These are phyloP conservation scores for Spea multiplicata DNA, from an alignment of 2,113 vertebrate species.

Conservation along the genomic window DNA sequence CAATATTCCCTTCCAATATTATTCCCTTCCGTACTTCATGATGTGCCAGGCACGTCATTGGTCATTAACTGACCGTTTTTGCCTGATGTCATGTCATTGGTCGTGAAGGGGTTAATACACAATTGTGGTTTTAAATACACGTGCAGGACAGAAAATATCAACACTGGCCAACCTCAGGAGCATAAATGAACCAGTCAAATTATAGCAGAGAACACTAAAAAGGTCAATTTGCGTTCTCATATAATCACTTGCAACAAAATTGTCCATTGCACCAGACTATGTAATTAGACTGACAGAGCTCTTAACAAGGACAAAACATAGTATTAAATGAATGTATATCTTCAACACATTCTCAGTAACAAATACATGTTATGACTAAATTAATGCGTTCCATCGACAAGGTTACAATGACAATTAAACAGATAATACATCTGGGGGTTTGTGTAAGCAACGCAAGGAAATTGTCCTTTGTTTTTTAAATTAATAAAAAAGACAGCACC, in stretches of 20 bases:
- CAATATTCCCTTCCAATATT: no score
- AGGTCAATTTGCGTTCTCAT: conserved; percentile 28
- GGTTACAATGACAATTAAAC: conserved; percentile 14
- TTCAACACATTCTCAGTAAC: conserved; percentile 15
- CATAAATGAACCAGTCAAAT: conserved; percentile 17
- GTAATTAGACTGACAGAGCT: conserved; percentile 34
- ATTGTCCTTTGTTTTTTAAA: no score
- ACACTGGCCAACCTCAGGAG: not conserved
- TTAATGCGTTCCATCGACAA: conserved; percentile 8
- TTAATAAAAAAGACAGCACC: no score
- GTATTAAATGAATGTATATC: conserved; percentile 19
- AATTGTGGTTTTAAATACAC: no score
- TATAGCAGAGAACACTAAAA: conserved; percentile 21
- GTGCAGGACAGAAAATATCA: no score
- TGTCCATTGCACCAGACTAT: conserved; percentile 36
- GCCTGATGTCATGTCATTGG: no score
- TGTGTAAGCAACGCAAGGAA: not conserved
- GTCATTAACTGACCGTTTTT: no score
- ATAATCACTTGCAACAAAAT: conserved; percentile 38
- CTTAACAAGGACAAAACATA: conserved; percentile 15
- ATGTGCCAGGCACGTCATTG: no score
- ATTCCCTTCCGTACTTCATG: no score
- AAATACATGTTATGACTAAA: conserved; percentile 14
- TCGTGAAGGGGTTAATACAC: no score
- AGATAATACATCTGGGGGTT: not conserved